A percentile compares a stretch with the other conserved stretches of the same genome.
Evolutionary conservation across 2,888 invertebrate genomes (phyloP).

Genomic region (Lepidonotus clava): DNA sequence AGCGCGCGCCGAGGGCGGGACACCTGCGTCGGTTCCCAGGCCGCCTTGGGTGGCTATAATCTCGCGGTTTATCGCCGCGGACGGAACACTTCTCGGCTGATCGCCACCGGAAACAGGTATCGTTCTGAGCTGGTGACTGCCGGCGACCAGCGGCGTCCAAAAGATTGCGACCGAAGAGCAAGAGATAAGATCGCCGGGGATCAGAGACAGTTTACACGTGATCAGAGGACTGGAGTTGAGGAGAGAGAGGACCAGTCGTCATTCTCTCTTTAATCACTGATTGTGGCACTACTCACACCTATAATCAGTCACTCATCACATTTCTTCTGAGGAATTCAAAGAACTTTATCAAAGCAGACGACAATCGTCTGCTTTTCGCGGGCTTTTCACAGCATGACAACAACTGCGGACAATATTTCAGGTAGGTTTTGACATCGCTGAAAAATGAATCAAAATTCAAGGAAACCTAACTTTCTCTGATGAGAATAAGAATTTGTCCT

Average conservation of each 20-base stretch:
- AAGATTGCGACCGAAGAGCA: not conserved
- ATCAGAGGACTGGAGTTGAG: not conserved
- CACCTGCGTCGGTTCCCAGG: conserved; percentile 39
- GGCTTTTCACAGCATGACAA: not conserved
- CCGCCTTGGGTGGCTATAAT: not conserved
- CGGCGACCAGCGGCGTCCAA: not conserved
- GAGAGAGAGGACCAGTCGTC: not conserved
- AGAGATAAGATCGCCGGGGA: not conserved
- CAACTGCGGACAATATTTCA: not conserved
- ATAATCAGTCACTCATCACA: not conserved
- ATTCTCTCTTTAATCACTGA: not conserved
- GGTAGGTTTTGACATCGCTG: too few species aligned
- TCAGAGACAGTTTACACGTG: not conserved
- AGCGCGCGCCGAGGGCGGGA: conserved; percentile 23
- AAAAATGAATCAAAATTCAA: too few species aligned
- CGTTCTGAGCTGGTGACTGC: conserved; percentile 1
- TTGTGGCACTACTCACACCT: not conserved
- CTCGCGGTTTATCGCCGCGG: conserved; percentile 6
- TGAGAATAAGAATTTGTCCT: too few species aligned
- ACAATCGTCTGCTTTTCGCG: not conserved
- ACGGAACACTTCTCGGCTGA: conserved; percentile 12
- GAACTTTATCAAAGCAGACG: not conserved
- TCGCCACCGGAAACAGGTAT: conserved; percentile 39
- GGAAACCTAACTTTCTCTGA: too few species aligned
- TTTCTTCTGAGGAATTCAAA: not conserved